Percentiles rank a stretch among this genome's conserved stretches.
These are phyloP conservation scores for Lampris megalopsis DNA, from an alignment of 2,113 vertebrate species.

Conservation along the genomic window DNA sequence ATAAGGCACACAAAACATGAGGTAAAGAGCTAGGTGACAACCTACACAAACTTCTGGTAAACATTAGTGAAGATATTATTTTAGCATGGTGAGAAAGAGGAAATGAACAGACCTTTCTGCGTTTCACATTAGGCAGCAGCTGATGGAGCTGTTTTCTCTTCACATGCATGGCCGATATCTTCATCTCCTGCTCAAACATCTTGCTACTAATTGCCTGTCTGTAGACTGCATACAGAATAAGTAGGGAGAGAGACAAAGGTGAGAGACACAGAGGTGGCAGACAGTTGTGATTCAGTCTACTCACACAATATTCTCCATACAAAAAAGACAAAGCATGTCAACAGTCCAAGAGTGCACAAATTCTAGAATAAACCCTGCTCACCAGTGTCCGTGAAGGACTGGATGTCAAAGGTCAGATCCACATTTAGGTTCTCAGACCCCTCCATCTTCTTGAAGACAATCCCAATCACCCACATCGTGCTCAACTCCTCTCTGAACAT, in stretches of 20 bases:
- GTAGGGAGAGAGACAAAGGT: background rate
- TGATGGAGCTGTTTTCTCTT: constrained; percentile 89
- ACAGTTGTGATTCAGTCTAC: background rate
- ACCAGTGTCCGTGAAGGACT: constrained; percentile 91
- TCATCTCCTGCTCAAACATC: constrained; percentile 92
- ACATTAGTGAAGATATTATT: background rate
- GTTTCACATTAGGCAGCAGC: constrained; percentile 87
- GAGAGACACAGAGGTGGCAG: background rate
- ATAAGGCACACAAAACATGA: too few species aligned
- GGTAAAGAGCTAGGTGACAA: too few species aligned
- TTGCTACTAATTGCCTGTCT: constrained; percentile 92
- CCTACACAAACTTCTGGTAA: too few species aligned
- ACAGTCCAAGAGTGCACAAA: background rate
- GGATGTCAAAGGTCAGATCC: constrained; percentile 90
- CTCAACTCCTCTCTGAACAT: constrained; percentile 85
- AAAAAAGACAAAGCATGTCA: background rate
- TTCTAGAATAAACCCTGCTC: constrained; percentile 33
- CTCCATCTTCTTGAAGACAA: constrained; percentile 91
- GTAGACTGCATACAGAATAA: constrained; percentile 82
- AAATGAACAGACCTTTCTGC: constrained; percentile 83
- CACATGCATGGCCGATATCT: constrained; percentile 89
- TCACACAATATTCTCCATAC: background rate
- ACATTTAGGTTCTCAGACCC: constrained; percentile 91
- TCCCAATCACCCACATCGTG: constrained; percentile 93
- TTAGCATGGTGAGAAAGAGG: background rate